Evolutionary conservation across 92 coral and sea anemone species (phyloP), one percentile per base, ranked within the genome.

Genomic region (Phymanthus crucifer): DNA sequence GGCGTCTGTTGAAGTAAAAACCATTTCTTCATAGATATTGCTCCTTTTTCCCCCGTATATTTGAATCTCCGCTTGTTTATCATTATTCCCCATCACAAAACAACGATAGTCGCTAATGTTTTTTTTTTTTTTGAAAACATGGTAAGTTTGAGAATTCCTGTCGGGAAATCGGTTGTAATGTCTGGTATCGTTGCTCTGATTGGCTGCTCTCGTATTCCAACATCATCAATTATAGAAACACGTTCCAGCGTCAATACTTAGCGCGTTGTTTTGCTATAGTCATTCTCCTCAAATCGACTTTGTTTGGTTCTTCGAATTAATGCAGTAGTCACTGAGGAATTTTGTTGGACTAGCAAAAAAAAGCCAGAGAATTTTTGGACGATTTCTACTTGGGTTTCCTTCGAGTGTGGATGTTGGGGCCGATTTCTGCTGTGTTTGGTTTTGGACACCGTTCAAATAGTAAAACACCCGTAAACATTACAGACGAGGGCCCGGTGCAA

Each of bases 391-490:
- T 24, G 11, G 34, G 38, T 8, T 2, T 24, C 6, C 12, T 8
- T 12, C 29, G 68, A 18, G 6, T 57, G 68, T 10, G 29, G 18
- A 7, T 6, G 16, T 34, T 61, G 32, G 68, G 68, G 12, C 26
- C 68, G 68, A 61, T 29, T 27, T 27, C 70, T 56, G 48, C 48
- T 52, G 69, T 11, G 47, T 32, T 57, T 68, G 47, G 79, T 70
- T 75, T 75, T 77, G 81, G 81, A 71, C 57, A 7, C n/a, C 50
- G 17, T 35, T 77, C 81, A 77, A 77, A 4, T 54, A 7, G 31
- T n/a, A 3, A 38, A 14, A 24, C 21, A 61, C 29, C 57, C 58
- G 81, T 77, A 61, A 77, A 77, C 81, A 65, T 7, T 21, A n/a
- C 11, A 54, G n/a, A 64, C 33, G 2, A 11, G 29, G 32, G 7